Evolutionary conservation across 1,140 invertebrate species (phyloP), one percentile per base, ranked within the genome.

Genomic region (Lethrus apterus): DNA sequence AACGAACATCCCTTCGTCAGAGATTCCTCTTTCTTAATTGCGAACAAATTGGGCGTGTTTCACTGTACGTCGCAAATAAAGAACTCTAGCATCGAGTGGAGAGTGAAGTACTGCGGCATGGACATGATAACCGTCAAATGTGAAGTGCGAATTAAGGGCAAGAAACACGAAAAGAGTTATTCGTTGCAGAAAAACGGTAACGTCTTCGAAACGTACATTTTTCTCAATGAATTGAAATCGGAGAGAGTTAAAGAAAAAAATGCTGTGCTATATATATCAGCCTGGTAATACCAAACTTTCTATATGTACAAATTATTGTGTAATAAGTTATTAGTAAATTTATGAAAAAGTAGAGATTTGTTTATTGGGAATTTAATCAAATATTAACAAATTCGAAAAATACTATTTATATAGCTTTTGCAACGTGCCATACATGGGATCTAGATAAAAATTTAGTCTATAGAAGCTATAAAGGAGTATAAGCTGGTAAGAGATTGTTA

Each of bases 231-330:
- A 14, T 30, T 62, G 32, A 63, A 60, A 44, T 51, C 44, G 10
- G 43, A 43, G 19, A 58, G 55, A 31, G 42, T 57, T 10, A 63
- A 63, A 41, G 42, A 55, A 10, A 63, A 63, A 48, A 45, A 63
- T 50, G 57, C 60, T 7, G 48, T 56, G 14, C 26, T 63, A 15
- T 54, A 54, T 26, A 51, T 63, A 29, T 23, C 24, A 13, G 24
- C 4, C 10, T 2, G 13, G 0, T n/a, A 11, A n/a, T 2, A n/a
- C 24, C n/a, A n/a, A n/a, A n/a, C n/a, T n/a, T n/a, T n/a, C n/a
- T n/a, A n/a, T n/a, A n/a, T n/a, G n/a, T n/a, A n/a, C n/a, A n/a
- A n/a, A n/a, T n/a, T n/a, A n/a, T n/a, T n/a, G n/a, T n/a, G n/a
- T n/a, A n/a, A n/a, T n/a, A n/a, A n/a, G n/a, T n/a, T n/a, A n/a